Conservation (phyloP, 2,797 vertebrate species). For the Labeo calbasu region DNA sequence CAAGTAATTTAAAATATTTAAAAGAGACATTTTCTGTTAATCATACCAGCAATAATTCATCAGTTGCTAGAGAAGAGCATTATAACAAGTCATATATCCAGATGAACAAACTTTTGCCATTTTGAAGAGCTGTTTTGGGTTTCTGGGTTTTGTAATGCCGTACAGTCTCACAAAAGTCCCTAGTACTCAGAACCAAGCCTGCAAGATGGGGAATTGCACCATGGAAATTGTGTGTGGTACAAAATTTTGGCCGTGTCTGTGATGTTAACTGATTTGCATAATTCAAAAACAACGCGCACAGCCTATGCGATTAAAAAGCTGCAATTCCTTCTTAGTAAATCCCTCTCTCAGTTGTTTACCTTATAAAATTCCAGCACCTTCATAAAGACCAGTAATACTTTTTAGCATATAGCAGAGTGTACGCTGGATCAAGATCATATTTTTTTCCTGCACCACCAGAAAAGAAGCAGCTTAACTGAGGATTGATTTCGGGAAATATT, state of each 20-base stretch:
- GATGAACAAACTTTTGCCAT: neutral
- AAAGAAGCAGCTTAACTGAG: neutral
- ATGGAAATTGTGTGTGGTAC: neutral
- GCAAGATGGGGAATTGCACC: constrained; percentile 25
- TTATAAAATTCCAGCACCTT: constrained; percentile 1
- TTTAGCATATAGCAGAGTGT: neutral
- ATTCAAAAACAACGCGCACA: neutral
- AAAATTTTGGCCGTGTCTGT: neutral
- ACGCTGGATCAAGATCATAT: neutral
- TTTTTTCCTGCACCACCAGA: neutral
- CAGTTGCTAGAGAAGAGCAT: neutral
- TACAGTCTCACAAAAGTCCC: constrained; percentile 1
- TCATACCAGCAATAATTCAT: neutral
- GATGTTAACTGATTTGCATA: neutral
- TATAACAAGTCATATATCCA: neutral
- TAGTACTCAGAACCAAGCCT: constrained; percentile 2
- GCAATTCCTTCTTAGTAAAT: neutral
- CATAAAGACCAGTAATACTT: constrained; percentile 37
- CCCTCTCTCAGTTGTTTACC: neutral
- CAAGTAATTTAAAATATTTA: neutral
- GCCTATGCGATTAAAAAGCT: neutral
- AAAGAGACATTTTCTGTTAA: neutral
- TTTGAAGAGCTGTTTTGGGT: neutral
- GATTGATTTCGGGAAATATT: neutral
- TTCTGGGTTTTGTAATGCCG: constrained; percentile 5